Percentiles rank a stretch among this genome's conserved stretches.
phyloP scores from a whole-genome alignment of 2,797 vertebrate species.

The Tympanoctomys barrerae region DNA sequence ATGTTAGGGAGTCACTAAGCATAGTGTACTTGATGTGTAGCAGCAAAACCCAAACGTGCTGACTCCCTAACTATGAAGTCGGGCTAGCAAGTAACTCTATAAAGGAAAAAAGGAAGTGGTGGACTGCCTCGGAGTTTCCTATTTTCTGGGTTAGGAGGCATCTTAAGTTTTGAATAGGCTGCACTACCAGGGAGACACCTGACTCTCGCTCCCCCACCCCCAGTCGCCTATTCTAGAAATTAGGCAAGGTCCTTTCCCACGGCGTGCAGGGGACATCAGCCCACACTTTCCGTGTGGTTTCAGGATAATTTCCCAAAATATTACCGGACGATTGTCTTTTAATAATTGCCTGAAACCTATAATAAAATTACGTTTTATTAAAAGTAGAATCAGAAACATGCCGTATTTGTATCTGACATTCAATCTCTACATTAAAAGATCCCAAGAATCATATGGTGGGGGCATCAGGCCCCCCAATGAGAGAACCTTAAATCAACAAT shows the following conservation, averaged over 20 bases:
- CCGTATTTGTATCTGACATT: neutral
- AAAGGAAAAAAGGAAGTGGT: constrained; percentile 57
- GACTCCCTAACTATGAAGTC: constrained; percentile 16
- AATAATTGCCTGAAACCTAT: constrained; percentile 39
- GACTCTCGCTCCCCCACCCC: neutral
- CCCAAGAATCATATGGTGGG: neutral
- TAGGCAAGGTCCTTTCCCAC: neutral
- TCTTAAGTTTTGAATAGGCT: neutral
- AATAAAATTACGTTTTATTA: constrained; percentile 16
- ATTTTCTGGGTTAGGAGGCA: neutral
- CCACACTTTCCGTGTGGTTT: neutral
- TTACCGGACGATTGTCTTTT: constrained; percentile 6
- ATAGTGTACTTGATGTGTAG: neutral
- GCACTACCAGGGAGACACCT: neutral
- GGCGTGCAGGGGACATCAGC: constrained; percentile 8
- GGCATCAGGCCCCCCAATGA: neutral
- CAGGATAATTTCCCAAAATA: constrained; percentile 21
- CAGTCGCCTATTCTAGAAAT: neutral
- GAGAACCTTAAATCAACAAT: neutral
- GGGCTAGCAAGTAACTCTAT: constrained; percentile 31
- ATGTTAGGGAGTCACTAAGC: constrained; percentile 52
- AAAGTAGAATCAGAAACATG: constrained; percentile 7
- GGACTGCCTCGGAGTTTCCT: neutral
- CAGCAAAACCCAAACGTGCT: constrained; percentile 28
- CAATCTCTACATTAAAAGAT: neutral